phyloP scores from a whole-genome alignment of 2,888 invertebrate genomes.

The Brassicogethes aeneus region DNA sequence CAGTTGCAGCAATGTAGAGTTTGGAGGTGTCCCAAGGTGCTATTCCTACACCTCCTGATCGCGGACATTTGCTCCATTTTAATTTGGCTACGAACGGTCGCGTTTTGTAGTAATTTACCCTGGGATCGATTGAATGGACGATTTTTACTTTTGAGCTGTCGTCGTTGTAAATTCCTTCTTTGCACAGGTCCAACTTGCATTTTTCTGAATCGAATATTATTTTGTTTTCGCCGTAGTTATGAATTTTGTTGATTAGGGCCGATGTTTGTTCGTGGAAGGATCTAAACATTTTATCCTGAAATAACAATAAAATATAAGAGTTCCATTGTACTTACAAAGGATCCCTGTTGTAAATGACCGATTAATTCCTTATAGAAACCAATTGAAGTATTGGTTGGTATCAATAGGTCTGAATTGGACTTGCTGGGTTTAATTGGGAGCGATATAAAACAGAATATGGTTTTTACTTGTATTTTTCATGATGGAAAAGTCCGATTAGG shows the following conservation, averaged over 20 bases:
- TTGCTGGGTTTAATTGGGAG: no score
- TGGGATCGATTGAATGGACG: conserved; percentile 25
- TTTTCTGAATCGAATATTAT: conserved; percentile 49
- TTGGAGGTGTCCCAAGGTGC: conserved; percentile 54
- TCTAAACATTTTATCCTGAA: conserved; percentile 48
- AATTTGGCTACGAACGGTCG: conserved; percentile 43
- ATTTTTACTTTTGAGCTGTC: conserved; percentile 42
- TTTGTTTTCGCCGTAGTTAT: conserved; percentile 48
- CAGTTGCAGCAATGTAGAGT: conserved; percentile 57
- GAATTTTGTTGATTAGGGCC: conserved; percentile 47
- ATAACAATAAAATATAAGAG: conserved; percentile 7
- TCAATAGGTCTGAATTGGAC: no score
- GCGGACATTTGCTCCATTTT: conserved; percentile 48
- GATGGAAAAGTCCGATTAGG: no score
- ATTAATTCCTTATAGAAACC: no score
- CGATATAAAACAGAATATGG: no score
- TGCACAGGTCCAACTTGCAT: conserved; percentile 45
- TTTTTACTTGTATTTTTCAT: no score
- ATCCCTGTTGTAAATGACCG: no score
- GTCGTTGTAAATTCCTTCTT: conserved; percentile 43
- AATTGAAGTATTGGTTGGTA: no score
- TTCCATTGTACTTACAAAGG: no score
- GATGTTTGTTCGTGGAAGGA: conserved; percentile 50
- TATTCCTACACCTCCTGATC: conserved; percentile 60
- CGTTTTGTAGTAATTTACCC: conserved; percentile 46